Percentiles rank a stretch among this genome's conserved stretches.
Evolutionary conservation across 1,140 invertebrate genomes (phyloP).

Genomic region (Nasonia giraulti): DNA sequence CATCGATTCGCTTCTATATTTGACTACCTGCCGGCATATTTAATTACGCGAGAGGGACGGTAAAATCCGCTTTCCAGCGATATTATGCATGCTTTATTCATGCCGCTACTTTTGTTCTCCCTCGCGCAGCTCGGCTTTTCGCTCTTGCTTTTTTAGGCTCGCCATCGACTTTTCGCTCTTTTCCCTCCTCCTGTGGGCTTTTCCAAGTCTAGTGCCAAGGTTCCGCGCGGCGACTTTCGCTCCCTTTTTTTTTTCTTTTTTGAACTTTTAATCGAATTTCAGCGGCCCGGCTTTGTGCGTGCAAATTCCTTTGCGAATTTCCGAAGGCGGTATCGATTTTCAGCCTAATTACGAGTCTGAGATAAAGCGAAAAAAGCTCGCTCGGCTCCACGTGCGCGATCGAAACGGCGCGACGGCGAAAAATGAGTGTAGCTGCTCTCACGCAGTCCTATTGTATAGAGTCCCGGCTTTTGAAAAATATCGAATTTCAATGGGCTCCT

Average conservation of each 20-base stretch:
- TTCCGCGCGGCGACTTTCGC: neutral
- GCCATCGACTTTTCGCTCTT: neutral
- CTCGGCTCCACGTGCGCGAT: slow-evolving; percentile 3
- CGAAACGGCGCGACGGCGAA: slow-evolving; percentile 27
- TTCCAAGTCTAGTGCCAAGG: neutral
- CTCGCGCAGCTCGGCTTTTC: neutral
- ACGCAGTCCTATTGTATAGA: too few species aligned
- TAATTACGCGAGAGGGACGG: slow-evolving; percentile 36
- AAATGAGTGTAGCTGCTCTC: neutral
- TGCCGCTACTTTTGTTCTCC: neutral
- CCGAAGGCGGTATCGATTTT: too few species aligned
- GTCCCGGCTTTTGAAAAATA: neutral
- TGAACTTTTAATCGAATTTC: neutral
- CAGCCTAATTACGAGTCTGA: slow-evolving; percentile 7
- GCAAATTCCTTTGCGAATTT: neutral
- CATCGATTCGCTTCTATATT: slow-evolving; percentile 51
- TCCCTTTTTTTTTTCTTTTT: neutral
- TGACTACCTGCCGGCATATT: slow-evolving; percentile 47
- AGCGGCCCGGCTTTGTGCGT: neutral
- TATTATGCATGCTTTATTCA: slow-evolving; percentile 34
- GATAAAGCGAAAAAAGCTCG: slow-evolving; percentile 5
- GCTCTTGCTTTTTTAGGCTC: neutral
- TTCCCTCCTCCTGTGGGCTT: neutral
- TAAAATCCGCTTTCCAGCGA: slow-evolving; percentile 28
- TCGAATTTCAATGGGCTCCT: neutral